Evolutionary conservation across 2,888 invertebrate species (phyloP).

Genomic region (Stomorhina lunata): DNA sequence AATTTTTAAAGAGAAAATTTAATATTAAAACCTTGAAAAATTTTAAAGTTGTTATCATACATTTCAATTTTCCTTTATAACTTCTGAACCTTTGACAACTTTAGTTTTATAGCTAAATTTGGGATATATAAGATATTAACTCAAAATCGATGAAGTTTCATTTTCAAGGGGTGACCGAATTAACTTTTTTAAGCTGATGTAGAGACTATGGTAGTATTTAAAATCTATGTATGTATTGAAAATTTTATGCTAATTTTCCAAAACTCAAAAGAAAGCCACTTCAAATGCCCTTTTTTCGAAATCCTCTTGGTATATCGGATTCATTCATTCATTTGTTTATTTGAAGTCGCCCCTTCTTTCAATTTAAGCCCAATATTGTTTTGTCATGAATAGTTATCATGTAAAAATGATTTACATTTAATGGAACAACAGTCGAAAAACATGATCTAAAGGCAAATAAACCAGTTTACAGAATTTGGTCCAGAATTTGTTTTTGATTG

Average conservation of each 20-base stretch:
- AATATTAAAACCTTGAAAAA: too few relatives aligned
- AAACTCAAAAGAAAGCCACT: constrained; percentile 36
- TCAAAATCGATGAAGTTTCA: too few relatives aligned
- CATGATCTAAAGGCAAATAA: not conserved
- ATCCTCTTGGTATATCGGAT: not conserved
- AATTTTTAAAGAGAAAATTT: too few relatives aligned
- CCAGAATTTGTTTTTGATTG: constrained; percentile 41
- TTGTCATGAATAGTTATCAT: constrained; percentile 46
- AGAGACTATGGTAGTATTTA: too few relatives aligned
- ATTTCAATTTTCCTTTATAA: too few relatives aligned
- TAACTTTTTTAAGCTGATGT: too few relatives aligned
- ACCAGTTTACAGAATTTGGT: constrained; percentile 2
- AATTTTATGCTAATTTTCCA: constrained; percentile 33
- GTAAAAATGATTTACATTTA: constrained; percentile 45
- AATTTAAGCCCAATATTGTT: constrained; percentile 32
- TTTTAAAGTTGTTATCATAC: too few relatives aligned
- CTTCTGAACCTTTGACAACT: too few relatives aligned
- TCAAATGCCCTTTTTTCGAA: constrained; percentile 8
- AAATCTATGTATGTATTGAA: not conserved
- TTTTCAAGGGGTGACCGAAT: too few relatives aligned
- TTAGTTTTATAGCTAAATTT: too few relatives aligned
- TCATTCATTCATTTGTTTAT: not conserved
- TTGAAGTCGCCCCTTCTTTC: not conserved
- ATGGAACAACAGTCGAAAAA: not conserved
- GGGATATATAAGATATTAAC: too few relatives aligned